phyloP scores from a whole-genome alignment of 2,888 invertebrate genomes.

The Dicyrtoma fusca region DNA sequence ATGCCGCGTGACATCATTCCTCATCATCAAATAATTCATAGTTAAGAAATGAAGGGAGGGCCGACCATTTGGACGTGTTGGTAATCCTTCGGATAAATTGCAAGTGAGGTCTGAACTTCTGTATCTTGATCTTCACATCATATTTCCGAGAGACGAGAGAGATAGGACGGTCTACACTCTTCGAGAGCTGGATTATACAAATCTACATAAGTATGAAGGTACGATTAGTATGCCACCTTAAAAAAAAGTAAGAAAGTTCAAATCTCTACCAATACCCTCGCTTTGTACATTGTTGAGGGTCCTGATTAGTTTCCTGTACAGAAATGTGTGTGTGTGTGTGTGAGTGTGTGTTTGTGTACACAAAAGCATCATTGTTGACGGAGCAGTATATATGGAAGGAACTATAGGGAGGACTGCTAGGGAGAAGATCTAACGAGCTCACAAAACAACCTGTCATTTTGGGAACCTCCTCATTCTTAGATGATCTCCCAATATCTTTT shows the following conservation, averaged over 20 bases:
- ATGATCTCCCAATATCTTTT: constrained; percentile 41
- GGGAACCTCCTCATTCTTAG: constrained; percentile 43
- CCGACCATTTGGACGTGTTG: constrained; percentile 23
- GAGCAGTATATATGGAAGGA: not conserved
- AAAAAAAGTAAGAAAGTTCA: too few relatives aligned
- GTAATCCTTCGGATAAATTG: constrained; percentile 24
- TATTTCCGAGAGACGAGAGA: not conserved
- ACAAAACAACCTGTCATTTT: constrained; percentile 44
- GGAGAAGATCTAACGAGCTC: constrained; percentile 41
- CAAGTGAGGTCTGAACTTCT: constrained; percentile 20
- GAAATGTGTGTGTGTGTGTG: not conserved
- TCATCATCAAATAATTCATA: constrained; percentile 34
- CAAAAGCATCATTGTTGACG: not conserved
- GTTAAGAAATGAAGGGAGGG: constrained; percentile 28
- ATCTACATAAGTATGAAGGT: too few relatives aligned
- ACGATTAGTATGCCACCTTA: too few relatives aligned
- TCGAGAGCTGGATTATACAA: too few relatives aligned
- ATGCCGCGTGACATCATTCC: constrained; percentile 34
- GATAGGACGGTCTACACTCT: too few relatives aligned
- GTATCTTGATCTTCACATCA: constrained; percentile 29
- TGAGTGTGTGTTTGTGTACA: not conserved
- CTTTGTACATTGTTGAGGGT: too few relatives aligned
- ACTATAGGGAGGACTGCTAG: not conserved
- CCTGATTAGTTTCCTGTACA: too few relatives aligned
- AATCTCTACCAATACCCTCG: too few relatives aligned